These are phyloP conservation scores for Platyura marginata DNA, from an alignment of 1,140 invertebrate species.

Conservation along the genomic window DNA sequence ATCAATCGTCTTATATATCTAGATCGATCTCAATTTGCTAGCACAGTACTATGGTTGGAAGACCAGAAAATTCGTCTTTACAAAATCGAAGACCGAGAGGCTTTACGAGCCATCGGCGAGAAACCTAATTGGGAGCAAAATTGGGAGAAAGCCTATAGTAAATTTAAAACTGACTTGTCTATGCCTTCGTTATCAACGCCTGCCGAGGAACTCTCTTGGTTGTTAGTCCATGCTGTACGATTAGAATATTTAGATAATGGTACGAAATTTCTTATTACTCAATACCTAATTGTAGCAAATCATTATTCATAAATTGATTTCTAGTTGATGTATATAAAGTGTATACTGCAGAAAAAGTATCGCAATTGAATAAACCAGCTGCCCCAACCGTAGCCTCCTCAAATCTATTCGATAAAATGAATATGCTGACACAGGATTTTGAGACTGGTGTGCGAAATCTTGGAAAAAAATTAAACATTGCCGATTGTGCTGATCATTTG, in stretches of 20 bases:
- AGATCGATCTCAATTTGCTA: slow-evolving; percentile 66
- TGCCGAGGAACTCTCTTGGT: slow-evolving; percentile 62
- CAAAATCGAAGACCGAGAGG: slow-evolving; percentile 60
- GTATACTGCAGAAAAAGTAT: slow-evolving; percentile 33
- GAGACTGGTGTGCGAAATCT: slow-evolving; percentile 57
- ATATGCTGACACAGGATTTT: slow-evolving; percentile 71
- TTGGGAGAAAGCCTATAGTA: slow-evolving; percentile 54
- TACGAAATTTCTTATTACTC: slow-evolving; percentile 25
- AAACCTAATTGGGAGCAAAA: slow-evolving; percentile 27
- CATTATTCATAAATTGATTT: no score
- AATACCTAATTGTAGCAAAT: no score
- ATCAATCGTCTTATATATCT: slow-evolving; percentile 10
- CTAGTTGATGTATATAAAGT: slow-evolving; percentile 51
- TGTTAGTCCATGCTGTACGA: slow-evolving; percentile 64
- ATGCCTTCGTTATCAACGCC: slow-evolving; percentile 33
- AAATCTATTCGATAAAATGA: slow-evolving; percentile 67
- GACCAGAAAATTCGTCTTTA: slow-evolving; percentile 86
- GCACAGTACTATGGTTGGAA: slow-evolving; percentile 77
- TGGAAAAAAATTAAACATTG: slow-evolving; percentile 59
- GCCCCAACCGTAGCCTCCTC: slow-evolving; percentile 47
- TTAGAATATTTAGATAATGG: slow-evolving; percentile 69
- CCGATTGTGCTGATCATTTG: slow-evolving; percentile 63
- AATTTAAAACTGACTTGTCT: slow-evolving; percentile 58
- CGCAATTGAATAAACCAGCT: slow-evolving; percentile 28
- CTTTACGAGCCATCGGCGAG: slow-evolving; percentile 40